Base-by-base conservation (phyloP, 1,140 invertebrate genomes). In the Listronotus bonariensis region DNA sequence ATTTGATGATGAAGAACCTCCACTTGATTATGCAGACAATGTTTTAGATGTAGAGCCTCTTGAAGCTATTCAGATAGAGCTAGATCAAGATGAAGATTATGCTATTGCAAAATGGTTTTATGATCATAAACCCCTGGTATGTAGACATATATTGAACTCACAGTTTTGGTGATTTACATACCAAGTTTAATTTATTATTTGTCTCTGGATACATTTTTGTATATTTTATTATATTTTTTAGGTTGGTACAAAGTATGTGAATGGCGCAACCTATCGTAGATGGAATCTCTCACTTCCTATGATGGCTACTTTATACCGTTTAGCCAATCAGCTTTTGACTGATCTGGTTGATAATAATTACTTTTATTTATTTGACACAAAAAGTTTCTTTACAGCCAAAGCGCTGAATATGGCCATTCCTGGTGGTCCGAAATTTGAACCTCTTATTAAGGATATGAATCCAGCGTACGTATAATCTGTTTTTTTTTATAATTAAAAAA, bases 321-420 rank as follows among this genome's bases (percentile, higher is more conserved):
- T 99, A 60, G 97, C 96, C 3, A 99, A 99, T 83, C 96, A 98
- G 77, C 82, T 99, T n/a, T 81, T 99, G 1, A 99, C 97, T 12
- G 98, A 99, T 83, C 84, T 99, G 42, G 95, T 98, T 0, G 98
- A 99, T 84, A 89, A 95, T 65, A 99, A 99, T 79, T 99, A 98
- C 78, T 99, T 99, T 80, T 99, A 99, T 79, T 82, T 99, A 0
- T 99, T 99, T 82, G 97, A 99, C 82, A 88, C 96, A 10, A 99
- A 99, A 79, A 99, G 97, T 72, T 99, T 99, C 79, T 99, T 99
- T 79, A 99, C 98, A 14, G 98, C 98, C 0, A 99, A 99, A 82
- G 98, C 98, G 9, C 81, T 99, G 12, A 99, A 99, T 76, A 96
- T 99, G 92, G 97, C 98, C n/a, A 99, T 99, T 74, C 98, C 98